Evolutionary conservation across 2,888 invertebrate genomes (phyloP).

Genomic region (Hirtodrosophila alboralis): DNA sequence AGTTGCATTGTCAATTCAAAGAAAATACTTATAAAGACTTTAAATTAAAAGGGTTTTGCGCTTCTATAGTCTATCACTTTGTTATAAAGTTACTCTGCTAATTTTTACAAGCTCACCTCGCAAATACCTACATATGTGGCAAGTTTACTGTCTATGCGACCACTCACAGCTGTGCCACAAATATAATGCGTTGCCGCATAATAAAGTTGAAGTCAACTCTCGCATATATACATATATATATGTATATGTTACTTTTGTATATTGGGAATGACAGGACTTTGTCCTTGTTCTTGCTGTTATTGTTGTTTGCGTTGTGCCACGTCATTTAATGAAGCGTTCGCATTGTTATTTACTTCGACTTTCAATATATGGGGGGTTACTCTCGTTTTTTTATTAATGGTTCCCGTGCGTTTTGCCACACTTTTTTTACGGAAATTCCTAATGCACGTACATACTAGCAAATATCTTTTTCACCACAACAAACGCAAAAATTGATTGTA

Average conservation of each 20-base stretch:
- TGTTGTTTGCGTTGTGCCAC: constrained; percentile 41
- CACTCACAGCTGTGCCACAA: constrained; percentile 31
- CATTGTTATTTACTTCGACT: constrained; percentile 51
- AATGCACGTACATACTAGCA: constrained; percentile 37
- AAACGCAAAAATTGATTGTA: constrained; percentile 7
- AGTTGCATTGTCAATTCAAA: too few relatives aligned
- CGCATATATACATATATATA: constrained; percentile 5
- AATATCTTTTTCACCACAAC: constrained; percentile 23
- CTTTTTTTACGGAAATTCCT: constrained; percentile 1
- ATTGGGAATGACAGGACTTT: constrained; percentile 52
- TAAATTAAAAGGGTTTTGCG: too few relatives aligned
- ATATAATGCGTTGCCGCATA: constrained; percentile 20
- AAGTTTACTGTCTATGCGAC: constrained; percentile 37
- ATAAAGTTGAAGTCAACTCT: constrained; percentile 21
- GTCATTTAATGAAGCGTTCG: constrained; percentile 75
- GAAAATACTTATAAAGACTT: too few relatives aligned
- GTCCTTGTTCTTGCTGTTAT: constrained; percentile 1
- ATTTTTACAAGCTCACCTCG: too few relatives aligned
- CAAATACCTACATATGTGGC: constrained; percentile 17
- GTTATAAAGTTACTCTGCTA: too few relatives aligned
- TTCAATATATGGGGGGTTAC: constrained; percentile 38
- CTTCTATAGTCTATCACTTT: too few relatives aligned
- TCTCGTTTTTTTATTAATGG: constrained; percentile 55
- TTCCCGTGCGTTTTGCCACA: constrained; percentile 32
- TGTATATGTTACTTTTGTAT: too few relatives aligned